phyloP scores from a whole-genome alignment of 1,140 invertebrate species.

The Antheraea mylitta region DNA sequence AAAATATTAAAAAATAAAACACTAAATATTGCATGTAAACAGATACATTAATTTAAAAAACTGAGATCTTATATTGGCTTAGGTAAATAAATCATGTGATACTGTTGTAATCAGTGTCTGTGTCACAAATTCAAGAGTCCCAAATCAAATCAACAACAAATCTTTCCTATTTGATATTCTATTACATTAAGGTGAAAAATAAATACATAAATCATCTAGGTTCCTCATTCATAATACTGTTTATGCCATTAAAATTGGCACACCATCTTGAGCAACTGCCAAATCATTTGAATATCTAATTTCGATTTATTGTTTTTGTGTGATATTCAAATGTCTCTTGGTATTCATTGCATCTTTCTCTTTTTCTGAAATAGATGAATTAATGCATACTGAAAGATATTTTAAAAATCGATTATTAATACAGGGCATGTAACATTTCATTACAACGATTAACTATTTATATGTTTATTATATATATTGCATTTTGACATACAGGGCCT shows the following conservation, averaged over 20 bases:
- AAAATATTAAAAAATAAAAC: too few species aligned
- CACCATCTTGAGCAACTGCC: conserved; percentile 6
- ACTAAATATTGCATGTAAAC: too few species aligned
- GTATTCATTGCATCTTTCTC: background rate
- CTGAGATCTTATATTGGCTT: background rate
- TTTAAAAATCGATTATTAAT: too few species aligned
- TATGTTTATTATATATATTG: too few species aligned
- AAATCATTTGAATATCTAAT: conserved; percentile 13
- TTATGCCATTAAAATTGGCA: conserved; percentile 15
- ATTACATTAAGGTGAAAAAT: background rate
- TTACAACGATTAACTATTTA: too few species aligned
- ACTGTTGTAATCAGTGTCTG: background rate
- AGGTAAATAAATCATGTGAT: background rate
- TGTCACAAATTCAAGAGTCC: background rate
- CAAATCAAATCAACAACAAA: background rate
- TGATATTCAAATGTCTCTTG: conserved; percentile 11
- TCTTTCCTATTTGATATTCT: conserved; percentile 7
- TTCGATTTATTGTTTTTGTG: conserved; percentile 6
- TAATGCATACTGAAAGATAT: background rate
- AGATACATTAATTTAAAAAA: background rate
- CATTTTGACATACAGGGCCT: too few species aligned
- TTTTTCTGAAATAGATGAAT: background rate
- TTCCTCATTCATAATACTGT: conserved; percentile 11
- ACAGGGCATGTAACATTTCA: too few species aligned
- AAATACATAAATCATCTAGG: conserved; percentile 3